phyloP scores from a whole-genome alignment of 2,797 vertebrate species.

The Sebastes hubbsi region DNA sequence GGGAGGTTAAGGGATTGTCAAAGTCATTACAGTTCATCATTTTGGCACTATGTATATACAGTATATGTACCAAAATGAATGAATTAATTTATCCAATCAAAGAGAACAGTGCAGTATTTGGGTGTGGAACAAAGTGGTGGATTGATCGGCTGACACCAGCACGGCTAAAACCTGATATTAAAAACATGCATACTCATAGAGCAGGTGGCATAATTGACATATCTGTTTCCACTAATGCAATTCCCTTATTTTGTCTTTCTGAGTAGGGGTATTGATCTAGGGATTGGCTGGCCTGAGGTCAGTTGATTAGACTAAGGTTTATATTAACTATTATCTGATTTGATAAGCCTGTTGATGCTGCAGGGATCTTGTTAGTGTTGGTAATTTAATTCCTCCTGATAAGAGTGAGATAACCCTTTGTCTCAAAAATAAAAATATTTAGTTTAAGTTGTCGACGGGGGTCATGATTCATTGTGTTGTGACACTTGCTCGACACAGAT shows the following conservation, averaged over 20 bases:
- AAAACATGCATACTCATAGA: neutral
- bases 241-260: conserved; percentile 5
- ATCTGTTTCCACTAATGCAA: conserved; percentile 24
- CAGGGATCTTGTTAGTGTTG: conserved; percentile 12
- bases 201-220: neutral
- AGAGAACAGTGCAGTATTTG: neutral
- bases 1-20: neutral
- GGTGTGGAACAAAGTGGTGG: neutral
- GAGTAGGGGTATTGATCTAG: conserved; percentile 29
- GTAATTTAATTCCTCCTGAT: conserved; percentile 25
- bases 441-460: neutral
- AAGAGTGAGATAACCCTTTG: neutral
- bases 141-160: neutral
- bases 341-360: conserved; percentile 26
- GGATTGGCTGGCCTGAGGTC: conserved; percentile 17
- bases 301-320: conserved; percentile 24
- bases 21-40: neutral
- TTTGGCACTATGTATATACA: neutral
- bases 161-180: neutral
- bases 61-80: neutral
- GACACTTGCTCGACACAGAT: neutral
- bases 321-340: conserved; percentile 25
- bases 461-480: neutral
- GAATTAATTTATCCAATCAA: neutral
- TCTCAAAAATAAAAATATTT: neutral